A percentile compares a stretch with the other conserved stretches of the same genome.
These are phyloP conservation scores for Archocentrus centrarchus DNA, from an alignment of 2,113 vertebrate species.

Conservation along the genomic window DNA sequence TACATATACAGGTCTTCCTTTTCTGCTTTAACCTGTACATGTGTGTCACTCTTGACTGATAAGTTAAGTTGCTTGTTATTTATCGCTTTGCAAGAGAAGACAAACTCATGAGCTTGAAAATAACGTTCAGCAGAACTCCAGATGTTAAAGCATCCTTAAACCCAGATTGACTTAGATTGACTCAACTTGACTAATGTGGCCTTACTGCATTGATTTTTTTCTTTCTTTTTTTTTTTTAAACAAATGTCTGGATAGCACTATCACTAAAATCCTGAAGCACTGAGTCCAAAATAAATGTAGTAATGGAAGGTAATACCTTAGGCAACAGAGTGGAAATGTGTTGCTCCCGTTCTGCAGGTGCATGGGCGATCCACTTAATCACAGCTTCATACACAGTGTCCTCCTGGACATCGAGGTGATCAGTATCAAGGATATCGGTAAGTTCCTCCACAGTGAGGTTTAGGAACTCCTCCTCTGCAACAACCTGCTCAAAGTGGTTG, in stretches of 20 bases:
- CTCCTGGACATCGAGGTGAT: constrained; percentile 50
- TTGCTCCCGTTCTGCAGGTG: neutral
- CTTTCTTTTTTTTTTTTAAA: no score
- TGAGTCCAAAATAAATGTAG: neutral
- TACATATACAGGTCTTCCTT: neutral
- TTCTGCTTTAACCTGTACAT: neutral
- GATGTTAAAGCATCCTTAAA: no score
- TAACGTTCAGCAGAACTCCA: no score
- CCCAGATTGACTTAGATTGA: no score
- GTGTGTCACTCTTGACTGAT: neutral
- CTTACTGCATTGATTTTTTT: neutral
- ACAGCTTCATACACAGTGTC: constrained; percentile 43
- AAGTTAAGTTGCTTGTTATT: neutral
- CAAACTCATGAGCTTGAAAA: no score
- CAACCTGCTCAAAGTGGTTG: constrained; percentile 82
- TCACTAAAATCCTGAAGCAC: neutral
- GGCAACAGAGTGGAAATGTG: constrained; percentile 28
- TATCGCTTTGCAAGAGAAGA: neutral
- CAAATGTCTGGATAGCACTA: no score
- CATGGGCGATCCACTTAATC: constrained; percentile 36
- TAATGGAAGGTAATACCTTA: constrained; percentile 46
- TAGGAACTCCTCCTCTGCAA: constrained; percentile 79
- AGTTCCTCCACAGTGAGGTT: constrained; percentile 82
- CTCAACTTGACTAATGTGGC: neutral
- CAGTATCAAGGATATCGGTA: constrained; percentile 74